These are phyloP conservation scores for Aphodius granarius DNA, from an alignment of 2,888 invertebrate species.

Conservation along the genomic window DNA sequence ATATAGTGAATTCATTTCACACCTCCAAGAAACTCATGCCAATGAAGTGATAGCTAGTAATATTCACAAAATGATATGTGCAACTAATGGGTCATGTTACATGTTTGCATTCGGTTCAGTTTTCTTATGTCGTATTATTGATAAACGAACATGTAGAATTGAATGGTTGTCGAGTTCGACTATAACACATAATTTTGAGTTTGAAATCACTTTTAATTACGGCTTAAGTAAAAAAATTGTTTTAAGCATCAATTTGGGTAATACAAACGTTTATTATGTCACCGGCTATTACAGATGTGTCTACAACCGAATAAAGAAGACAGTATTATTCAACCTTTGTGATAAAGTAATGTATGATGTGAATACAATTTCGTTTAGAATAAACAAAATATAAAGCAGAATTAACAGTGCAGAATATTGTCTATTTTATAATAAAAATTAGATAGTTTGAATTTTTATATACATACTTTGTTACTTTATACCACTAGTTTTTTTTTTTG, in stretches of 20 bases:
- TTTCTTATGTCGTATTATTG: not conserved
- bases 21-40: not conserved
- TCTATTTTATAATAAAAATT: too few relatives aligned
- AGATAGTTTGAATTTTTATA: too few relatives aligned
- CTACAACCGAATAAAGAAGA: too few relatives aligned
- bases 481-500: too few relatives aligned
- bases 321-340: too few relatives aligned
- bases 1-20: not conserved
- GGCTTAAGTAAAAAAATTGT: not conserved
- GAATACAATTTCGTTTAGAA: too few relatives aligned
- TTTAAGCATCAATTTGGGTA: not conserved
- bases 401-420: too few relatives aligned
- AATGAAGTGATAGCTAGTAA: constrained; percentile 9
- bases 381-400: too few relatives aligned
- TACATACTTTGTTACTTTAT: too few relatives aligned
- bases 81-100: not conserved
- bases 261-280: not conserved
- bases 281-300: not conserved
- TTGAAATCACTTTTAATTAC: not conserved
- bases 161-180: not conserved
- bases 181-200: not conserved
- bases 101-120: not conserved
- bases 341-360: too few relatives aligned
- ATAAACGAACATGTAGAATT: not conserved
- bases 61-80: not conserved